phyloP scores from a whole-genome alignment of 2,888 invertebrate species.

The Lydus trimaculatus region DNA sequence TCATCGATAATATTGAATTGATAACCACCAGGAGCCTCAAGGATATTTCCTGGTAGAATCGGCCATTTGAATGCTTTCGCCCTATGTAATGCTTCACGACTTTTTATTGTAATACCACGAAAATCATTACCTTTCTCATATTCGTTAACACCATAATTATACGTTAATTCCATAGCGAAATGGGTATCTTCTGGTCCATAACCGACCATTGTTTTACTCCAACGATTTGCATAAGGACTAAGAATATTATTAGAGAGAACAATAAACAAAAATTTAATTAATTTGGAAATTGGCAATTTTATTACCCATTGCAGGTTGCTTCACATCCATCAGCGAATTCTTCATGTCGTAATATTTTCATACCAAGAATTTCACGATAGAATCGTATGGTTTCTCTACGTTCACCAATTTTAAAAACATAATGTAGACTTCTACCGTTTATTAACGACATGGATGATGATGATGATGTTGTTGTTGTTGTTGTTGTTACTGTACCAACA shows the following conservation, averaged over 20 bases:
- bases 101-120: slow-evolving; percentile 82
- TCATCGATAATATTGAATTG: slow-evolving; percentile 82
- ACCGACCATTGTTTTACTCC: slow-evolving; percentile 99
- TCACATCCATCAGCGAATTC: slow-evolving; percentile 97
- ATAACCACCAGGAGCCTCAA: slow-evolving; percentile 93
- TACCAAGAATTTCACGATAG: slow-evolving; percentile 89
- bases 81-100: slow-evolving; percentile 75
- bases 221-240: slow-evolving; percentile 96
- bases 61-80: slow-evolving; percentile 80
- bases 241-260: slow-evolving; percentile 37
- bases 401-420: slow-evolving; percentile 95
- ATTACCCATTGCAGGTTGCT: slow-evolving; percentile 96
- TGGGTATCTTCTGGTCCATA: slow-evolving; percentile 95
- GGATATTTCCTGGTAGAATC: slow-evolving; percentile 66
- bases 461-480: too few relatives aligned
- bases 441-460: slow-evolving; percentile 42
- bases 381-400: slow-evolving; percentile 85
- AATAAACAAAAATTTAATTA: not conserved
- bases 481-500: not conserved
- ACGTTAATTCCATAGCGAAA: slow-evolving; percentile 96
- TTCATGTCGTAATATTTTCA: slow-evolving; percentile 97
- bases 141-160: slow-evolving; percentile 91
- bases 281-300: not conserved
- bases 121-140: slow-evolving; percentile 95
- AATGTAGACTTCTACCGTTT: slow-evolving; percentile 86